Evolutionary conservation across 2,113 vertebrate species (phyloP).

Genomic region (Bos javanicus): DNA sequence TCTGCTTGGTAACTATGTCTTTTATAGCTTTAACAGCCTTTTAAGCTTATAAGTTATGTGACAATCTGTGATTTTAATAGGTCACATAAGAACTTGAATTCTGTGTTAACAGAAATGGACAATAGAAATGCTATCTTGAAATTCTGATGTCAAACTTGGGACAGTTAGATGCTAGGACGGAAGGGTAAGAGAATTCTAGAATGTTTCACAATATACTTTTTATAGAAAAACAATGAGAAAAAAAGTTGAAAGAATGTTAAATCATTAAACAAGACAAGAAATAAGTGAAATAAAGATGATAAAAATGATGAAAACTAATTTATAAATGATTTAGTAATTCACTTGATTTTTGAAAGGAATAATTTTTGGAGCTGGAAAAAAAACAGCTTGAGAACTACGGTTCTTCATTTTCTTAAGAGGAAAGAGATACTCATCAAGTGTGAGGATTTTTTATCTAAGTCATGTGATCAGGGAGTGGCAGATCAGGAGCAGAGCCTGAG

Average conservation of each 20-base stretch:
- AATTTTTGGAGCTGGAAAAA: neutral
- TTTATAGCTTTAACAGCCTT: neutral
- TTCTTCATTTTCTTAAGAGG: neutral
- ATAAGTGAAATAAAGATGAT: neutral
- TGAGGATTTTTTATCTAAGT: neutral
- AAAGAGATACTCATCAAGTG: neutral
- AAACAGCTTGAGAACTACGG: neutral
- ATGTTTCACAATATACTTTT: neutral
- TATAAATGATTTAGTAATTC: neutral
- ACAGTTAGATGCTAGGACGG: fast-evolving
- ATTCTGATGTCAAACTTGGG: neutral
- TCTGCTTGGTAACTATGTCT: neutral
- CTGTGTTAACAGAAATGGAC: neutral
- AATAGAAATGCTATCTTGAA: neutral
- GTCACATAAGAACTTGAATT: neutral
- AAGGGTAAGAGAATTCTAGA: too few relatives aligned
- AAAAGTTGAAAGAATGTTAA: neutral
- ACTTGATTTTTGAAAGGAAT: neutral
- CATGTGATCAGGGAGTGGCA: neutral
- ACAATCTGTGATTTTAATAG: neutral
- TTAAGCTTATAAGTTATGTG: neutral
- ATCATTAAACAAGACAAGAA: neutral
- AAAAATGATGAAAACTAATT: neutral
- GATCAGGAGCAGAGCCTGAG: fast-evolving
- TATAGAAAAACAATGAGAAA: neutral